Conservation (phyloP, 2,888 invertebrate genomes). For the Oasisia sp. region DNA sequence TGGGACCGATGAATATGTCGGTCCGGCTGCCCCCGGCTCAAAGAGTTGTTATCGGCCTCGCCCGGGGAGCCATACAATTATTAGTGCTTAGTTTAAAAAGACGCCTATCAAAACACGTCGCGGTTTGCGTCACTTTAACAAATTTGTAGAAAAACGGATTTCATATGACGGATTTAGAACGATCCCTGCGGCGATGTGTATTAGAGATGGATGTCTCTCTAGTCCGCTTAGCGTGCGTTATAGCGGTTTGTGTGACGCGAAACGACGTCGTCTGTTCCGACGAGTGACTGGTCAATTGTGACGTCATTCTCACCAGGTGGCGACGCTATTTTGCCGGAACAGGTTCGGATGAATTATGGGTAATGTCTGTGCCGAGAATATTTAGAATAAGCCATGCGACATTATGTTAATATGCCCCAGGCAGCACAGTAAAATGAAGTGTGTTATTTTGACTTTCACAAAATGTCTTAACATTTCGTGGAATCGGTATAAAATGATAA, state of each 20-base stretch:
- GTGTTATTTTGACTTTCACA: too few relatives aligned
- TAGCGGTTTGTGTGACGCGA: background rate
- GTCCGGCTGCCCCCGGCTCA: background rate
- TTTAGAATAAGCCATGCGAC: too few relatives aligned
- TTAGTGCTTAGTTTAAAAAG: background rate
- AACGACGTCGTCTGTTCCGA: background rate
- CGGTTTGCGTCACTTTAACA: conserved; percentile 13
- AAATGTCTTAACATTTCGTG: too few relatives aligned
- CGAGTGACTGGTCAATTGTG: background rate
- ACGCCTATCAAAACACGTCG: background rate
- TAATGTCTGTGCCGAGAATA: background rate
- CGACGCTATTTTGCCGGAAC: too few relatives aligned
- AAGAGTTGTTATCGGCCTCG: background rate
- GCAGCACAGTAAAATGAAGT: too few relatives aligned
- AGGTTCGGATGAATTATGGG: background rate
- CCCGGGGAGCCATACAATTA: background rate
- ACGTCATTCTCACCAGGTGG: too few relatives aligned
- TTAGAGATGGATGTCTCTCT: background rate
- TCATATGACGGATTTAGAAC: background rate
- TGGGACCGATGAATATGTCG: background rate
- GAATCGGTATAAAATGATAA: too few relatives aligned
- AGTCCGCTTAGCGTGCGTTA: background rate
- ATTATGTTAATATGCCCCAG: too few relatives aligned
- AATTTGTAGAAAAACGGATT: background rate
- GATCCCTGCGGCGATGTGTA: background rate